Evolutionary conservation across 2,113 vertebrate genomes (phyloP).

Genomic region (Suncus etruscus): DNA sequence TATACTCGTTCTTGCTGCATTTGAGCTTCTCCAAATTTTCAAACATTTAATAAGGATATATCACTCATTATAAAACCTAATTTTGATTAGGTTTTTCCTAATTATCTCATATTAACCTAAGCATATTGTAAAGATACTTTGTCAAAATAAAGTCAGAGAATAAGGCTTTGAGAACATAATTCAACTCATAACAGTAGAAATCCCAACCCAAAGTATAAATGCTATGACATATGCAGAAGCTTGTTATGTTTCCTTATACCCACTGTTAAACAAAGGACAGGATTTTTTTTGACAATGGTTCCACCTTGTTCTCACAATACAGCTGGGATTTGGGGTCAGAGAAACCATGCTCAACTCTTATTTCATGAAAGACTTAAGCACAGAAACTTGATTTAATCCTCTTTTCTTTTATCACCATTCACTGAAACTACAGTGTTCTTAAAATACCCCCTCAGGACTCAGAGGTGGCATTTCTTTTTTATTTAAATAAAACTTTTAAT

Average conservation of each 20-base stretch:
- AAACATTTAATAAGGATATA: neutral
- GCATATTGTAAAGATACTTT: neutral
- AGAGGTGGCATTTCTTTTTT: neutral
- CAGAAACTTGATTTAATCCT: constrained; percentile 34
- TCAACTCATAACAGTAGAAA: neutral
- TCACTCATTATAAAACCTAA: neutral
- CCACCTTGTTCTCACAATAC: constrained; percentile 19
- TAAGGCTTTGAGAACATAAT: neutral
- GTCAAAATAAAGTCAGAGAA: neutral
- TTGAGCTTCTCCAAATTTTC: neutral
- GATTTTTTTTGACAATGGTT: constrained; percentile 46
- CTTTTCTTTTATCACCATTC: neutral
- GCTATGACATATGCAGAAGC: neutral
- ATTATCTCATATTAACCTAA: neutral
- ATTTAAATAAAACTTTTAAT: too few relatives aligned
- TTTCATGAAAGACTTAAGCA: constrained; percentile 9
- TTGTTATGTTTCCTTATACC: constrained; percentile 26
- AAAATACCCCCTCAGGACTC: neutral
- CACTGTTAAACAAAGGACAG: constrained; percentile 30
- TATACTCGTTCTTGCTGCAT: neutral
- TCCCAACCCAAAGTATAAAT: neutral
- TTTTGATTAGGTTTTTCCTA: neutral
- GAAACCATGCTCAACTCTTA: constrained; percentile 14
- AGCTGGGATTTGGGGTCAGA: constrained; percentile 29
- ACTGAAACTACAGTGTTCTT: neutral